phyloP scores from a whole-genome alignment of 1,140 invertebrate species.

The Eciton burchellii region DNA sequence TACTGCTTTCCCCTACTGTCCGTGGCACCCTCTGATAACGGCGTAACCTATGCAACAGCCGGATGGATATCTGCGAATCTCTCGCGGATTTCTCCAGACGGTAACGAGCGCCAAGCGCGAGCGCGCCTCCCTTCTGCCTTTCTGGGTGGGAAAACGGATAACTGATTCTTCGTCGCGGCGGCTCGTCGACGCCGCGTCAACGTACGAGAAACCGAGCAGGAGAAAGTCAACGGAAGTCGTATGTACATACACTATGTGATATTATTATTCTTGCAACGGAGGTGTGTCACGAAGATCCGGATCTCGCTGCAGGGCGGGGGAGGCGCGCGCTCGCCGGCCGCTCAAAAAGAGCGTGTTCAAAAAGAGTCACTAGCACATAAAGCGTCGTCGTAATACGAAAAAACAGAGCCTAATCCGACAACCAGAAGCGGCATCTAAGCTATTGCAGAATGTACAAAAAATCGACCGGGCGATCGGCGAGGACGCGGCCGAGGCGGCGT shows the following conservation, averaged over 20 bases:
- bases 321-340: neutral
- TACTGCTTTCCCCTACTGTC: constrained; percentile 71
- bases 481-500: neutral
- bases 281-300: constrained; percentile 40
- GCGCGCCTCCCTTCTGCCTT: neutral
- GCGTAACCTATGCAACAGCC: constrained; percentile 72
- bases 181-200: constrained; percentile 67
- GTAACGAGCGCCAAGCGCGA: constrained; percentile 15
- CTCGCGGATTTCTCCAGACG: constrained; percentile 54
- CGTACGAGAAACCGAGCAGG: constrained; percentile 57
- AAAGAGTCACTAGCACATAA: constrained; percentile 70
- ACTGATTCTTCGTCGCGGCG: constrained; percentile 42
- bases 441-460: constrained; percentile 72
- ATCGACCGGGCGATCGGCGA: constrained; percentile 16
- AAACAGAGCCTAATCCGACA: constrained; percentile 64
- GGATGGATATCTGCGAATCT: constrained; percentile 48
- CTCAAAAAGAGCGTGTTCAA: too few species aligned
- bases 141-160: constrained; percentile 1
- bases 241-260: constrained; percentile 63
- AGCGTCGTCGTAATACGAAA: constrained; percentile 69
- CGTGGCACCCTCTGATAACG: constrained; percentile 79
- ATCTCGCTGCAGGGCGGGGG: neutral
- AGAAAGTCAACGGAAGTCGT: constrained; percentile 60
- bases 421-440: constrained; percentile 50
- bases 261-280: constrained; percentile 37